Evolutionary conservation across 2,888 invertebrate genomes (phyloP).

Genomic region (Cacoxenus indagator): DNA sequence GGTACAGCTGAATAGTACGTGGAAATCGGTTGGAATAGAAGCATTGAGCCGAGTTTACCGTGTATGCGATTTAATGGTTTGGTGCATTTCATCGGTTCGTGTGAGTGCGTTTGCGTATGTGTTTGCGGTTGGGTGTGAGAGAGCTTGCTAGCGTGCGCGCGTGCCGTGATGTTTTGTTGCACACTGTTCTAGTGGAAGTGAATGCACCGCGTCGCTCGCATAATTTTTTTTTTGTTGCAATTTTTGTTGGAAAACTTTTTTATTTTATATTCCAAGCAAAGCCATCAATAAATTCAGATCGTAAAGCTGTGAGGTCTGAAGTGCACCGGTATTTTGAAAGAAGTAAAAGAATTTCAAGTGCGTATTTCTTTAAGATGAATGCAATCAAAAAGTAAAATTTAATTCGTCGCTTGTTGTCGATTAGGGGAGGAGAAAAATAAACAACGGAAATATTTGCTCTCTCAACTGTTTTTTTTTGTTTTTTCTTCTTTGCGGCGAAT

Average conservation of each 20-base stretch:
- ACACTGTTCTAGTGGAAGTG: neutral
- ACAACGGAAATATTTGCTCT: constrained; percentile 2
- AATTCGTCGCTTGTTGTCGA: neutral
- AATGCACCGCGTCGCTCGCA: neutral
- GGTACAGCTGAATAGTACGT: no score
- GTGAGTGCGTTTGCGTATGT: neutral
- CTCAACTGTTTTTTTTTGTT: neutral
- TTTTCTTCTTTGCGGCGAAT: neutral
- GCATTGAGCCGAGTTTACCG: no score
- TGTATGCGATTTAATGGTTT: no score
- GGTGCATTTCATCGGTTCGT: neutral
- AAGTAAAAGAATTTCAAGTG: no score
- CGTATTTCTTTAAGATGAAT: neutral
- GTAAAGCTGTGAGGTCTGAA: neutral
- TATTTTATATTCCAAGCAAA: neutral
- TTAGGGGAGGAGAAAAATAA: neutral
- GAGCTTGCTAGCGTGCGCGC: neutral
- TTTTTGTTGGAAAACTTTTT: no score
- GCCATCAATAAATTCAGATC: neutral
- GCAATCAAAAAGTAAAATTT: neutral
- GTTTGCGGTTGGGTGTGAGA: neutral
- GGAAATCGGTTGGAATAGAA: no score
- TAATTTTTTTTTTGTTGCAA: neutral
- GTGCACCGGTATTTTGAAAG: no score
- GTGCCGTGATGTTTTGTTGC: neutral